Base-by-base conservation (phyloP, 2,888 invertebrate genomes). In the Papilio protenor region DNA sequence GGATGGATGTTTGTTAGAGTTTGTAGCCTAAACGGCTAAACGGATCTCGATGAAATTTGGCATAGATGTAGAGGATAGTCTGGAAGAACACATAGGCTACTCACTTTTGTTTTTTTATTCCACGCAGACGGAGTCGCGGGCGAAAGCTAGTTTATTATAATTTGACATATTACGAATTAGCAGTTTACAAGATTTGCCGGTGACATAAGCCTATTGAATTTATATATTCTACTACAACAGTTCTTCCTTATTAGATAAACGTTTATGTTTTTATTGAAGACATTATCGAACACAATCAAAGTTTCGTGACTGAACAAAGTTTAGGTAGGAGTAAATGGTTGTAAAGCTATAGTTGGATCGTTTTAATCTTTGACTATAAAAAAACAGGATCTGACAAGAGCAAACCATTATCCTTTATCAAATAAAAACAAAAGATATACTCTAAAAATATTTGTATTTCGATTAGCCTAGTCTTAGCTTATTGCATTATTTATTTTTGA, bases 251-350 rank as follows among this genome's bases (percentile, higher is more conserved):
- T 69, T 45, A 69, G 21, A 21, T 69, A 18, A 69, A 45, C 12
- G 45, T 45, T 45, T 45, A 45, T 40, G 5, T n/a, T 66, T 66
- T 69, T 45, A 69, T 69, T 40, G 40, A 45, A 21, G 21, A 45
- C 21, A 69, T 21, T 45, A 69, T 69, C 66, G 66, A 69, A 69
- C 45, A 45, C 45, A 45, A 69, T 69, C 45, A 45, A 45, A 11
- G 66, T 45, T 69, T 69, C 66, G 66, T 69, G 66, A 69, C 66
- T 21, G 66, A 69, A 45, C 45, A 45, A 69, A 69, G 66, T 69
- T 69, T 45, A 45, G 45, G n/a, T 69, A 45, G 66, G 66, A 69
- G 45, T 69, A 69, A 69, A 69, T 69, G 66, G 45, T 69, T 21
- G 66, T 69, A 69, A 69, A 69, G 33, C 21, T 21, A 69, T 69